Percentiles rank a stretch among this genome's conserved stretches.
phyloP scores from a whole-genome alignment of 1,140 invertebrate species.

The Halictus rubicundus region DNA sequence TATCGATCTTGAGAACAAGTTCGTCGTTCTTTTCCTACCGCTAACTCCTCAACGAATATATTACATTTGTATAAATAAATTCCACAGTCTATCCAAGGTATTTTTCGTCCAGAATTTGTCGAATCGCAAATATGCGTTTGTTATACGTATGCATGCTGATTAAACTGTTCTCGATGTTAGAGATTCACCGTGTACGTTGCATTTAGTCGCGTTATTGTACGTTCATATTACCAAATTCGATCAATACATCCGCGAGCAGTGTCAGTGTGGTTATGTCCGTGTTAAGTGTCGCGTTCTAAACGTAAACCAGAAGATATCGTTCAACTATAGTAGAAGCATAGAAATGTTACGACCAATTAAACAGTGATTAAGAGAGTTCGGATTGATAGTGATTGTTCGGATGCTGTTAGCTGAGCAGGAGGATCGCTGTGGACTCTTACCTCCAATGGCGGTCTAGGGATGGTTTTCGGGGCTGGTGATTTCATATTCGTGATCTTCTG shows the following conservation, averaged over 20 bases:
- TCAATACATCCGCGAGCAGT: neutral
- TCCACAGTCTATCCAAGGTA: neutral
- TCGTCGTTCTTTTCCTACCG: neutral
- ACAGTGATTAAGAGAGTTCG: neutral
- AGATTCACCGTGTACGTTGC: neutral
- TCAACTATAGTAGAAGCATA: conserved; percentile 40
- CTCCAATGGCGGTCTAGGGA: conserved; percentile 59
- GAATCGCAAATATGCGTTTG: neutral
- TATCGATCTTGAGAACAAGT: conserved; percentile 33
- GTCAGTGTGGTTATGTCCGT: conserved; percentile 8
- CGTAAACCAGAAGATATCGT: conserved; percentile 14
- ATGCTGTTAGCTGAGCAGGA: conserved; percentile 28
- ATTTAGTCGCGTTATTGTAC: neutral
- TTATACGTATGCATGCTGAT: conserved; percentile 37
- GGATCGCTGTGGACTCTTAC: conserved; percentile 56
- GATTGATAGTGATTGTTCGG: no score
- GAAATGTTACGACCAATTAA: conserved; percentile 33
- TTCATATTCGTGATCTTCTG: conserved; percentile 70
- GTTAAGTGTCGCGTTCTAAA: conserved; percentile 14
- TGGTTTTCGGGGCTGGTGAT: conserved; percentile 55
- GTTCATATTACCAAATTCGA: neutral
- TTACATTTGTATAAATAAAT: neutral
- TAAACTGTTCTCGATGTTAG: conserved; percentile 20
- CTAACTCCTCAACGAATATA: conserved; percentile 11
- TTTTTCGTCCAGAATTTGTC: neutral